Base-by-base conservation (phyloP, 1,140 invertebrate genomes). In the Pachypeltis micranthus region DNA sequence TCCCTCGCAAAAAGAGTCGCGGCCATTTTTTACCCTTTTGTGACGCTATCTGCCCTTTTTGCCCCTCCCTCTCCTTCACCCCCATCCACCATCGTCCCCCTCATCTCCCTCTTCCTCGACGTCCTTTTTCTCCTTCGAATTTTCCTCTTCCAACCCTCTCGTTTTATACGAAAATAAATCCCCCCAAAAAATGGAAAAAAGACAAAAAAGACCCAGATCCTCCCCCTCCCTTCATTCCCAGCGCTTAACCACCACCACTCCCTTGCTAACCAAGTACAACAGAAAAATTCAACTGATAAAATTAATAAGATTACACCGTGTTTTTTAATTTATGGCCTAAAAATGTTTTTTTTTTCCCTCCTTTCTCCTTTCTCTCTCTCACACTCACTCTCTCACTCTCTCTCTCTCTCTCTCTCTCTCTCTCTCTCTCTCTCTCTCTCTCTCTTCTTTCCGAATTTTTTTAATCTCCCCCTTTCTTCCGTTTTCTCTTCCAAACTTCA, bases 221-320 rank as follows among this genome's bases (percentile, higher is more conserved):
- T 51, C 47, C 47, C 31, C 31, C 31, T 39, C 31, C 31, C 31
- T 39, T 16, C 31, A 10, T 51, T 51, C 19, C 23, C 47, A 51
- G 12, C 47, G 12, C 47, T 39, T 39, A 10, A 10, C 16, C 16
- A 7, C 31, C 7, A 10, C 31, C 31, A 10, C 31, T 16, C 31
- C n/a, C n/a, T n/a, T n/a, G n/a, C 31, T 21, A 51, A 21, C 12
- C 4, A 3, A 51, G 12, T 51, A 51, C 47, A 51, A 51, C 47
- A n/a, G 47, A 51, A 51, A 51, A 51, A 51, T 51, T 51, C 47
- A 4, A 51, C 47, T 51, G 47, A 51, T 51, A 51, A 51, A 51
- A 51, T 51, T 51, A 51, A 51, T 51, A 51, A 51, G 47, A 51
- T 51, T 51, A 51, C 47, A 51, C 47, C 47, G 47, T 51, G 47